A percentile compares a stretch with the other conserved stretches of the same genome.
These are phyloP conservation scores for Rattus rattus DNA, from an alignment of 2,113 vertebrate species.

Conservation along the genomic window DNA sequence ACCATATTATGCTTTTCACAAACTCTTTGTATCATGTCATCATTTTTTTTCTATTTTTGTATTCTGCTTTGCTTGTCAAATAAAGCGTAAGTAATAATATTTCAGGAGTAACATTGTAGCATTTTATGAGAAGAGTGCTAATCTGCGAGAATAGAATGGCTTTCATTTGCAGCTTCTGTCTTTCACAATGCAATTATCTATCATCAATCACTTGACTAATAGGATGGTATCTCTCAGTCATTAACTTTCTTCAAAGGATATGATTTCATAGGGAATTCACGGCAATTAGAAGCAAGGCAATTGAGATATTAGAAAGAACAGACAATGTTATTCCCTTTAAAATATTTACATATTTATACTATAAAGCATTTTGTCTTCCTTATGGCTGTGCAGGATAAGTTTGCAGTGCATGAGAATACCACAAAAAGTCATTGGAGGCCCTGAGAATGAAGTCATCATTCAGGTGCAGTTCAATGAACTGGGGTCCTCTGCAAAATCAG, in stretches of 20 bases:
- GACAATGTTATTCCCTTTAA: not conserved
- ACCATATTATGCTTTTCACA: not conserved
- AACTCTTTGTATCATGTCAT: not conserved
- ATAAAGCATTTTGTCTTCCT: not conserved
- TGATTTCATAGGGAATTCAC: not conserved
- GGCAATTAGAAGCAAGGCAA: slow-evolving; percentile 38
- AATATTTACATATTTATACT: not conserved
- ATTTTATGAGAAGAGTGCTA: not conserved
- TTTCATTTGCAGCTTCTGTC: not conserved
- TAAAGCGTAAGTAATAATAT: slow-evolving; percentile 44
- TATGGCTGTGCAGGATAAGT: not conserved
- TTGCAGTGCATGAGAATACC: not conserved
- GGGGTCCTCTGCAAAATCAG: not conserved
- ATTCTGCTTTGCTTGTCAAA: not conserved
- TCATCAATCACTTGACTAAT: slow-evolving; percentile 67
- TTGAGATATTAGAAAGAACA: not conserved
- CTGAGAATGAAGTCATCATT: not conserved
- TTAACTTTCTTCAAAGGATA: slow-evolving; percentile 60
- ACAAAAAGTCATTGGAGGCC: not conserved
- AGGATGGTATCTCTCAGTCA: slow-evolving; percentile 57
- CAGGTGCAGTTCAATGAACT: not conserved
- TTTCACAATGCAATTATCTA: slow-evolving; percentile 65
- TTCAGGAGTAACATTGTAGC: slow-evolving; percentile 34
- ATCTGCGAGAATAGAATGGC: not conserved
- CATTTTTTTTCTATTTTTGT: slow-evolving; percentile 41